Percentiles rank a stretch among this genome's conserved stretches.
phyloP scores from a whole-genome alignment of 2,113 vertebrate species.

The Anoplopoma fimbria region DNA sequence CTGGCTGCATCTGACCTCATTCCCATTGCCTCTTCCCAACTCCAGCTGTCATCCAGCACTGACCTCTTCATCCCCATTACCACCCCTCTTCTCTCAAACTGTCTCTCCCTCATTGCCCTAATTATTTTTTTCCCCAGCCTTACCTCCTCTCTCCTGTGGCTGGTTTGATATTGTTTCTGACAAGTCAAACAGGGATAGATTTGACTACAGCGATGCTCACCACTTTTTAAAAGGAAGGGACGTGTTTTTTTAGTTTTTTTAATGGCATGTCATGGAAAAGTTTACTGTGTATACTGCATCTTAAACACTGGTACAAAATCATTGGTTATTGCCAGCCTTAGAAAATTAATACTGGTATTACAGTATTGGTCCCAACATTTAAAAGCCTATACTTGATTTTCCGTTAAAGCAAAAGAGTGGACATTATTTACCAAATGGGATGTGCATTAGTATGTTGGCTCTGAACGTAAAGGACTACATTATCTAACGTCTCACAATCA shows the following conservation, averaged over 20 bases:
- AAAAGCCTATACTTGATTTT: not conserved
- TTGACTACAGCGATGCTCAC: not conserved
- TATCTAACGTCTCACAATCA: conserved; percentile 10
- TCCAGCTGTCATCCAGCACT: not conserved
- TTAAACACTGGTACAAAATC: not conserved
- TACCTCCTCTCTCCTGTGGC: conserved; percentile 29
- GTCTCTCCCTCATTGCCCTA: not conserved
- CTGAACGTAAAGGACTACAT: not conserved
- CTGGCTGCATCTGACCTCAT: not conserved
- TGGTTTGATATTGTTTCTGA: conserved; percentile 34
- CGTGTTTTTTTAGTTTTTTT: not conserved
- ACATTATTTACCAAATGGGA: not conserved
- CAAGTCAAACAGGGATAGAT: conserved; percentile 13
- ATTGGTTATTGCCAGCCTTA: not conserved
- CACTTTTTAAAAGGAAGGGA: not conserved
- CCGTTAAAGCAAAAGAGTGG: conserved; percentile 4
- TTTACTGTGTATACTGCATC: not conserved
- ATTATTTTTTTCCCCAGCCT: not conserved
- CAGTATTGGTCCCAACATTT: not conserved
- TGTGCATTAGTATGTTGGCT: not conserved
- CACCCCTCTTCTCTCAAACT: not conserved
- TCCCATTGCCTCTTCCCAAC: not conserved
- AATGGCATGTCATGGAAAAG: not conserved
- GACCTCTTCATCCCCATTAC: not conserved
- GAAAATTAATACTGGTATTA: not conserved